Evolutionary conservation across 64 coral and sea anemone genomes (phyloP).

Genomic region (Porites lutea): DNA sequence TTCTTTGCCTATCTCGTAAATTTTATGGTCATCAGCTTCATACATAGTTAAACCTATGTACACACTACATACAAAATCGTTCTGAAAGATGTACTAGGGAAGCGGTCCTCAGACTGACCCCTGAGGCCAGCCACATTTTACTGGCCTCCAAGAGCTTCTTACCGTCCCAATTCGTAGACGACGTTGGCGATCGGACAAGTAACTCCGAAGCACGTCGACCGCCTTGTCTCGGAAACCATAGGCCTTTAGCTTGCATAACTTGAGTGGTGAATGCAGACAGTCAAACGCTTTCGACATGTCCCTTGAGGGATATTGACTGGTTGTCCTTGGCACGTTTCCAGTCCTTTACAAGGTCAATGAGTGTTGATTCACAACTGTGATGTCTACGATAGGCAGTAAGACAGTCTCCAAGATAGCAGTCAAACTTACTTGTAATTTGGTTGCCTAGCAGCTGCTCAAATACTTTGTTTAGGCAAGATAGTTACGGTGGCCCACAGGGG

Average conservation of each 20-base stretch:
- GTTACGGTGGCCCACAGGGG: no score
- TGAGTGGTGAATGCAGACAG: conserved; percentile 54
- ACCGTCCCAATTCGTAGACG: neutral
- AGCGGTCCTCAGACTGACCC: conserved; percentile 8
- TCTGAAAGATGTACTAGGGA: neutral
- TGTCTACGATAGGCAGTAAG: conserved; percentile 52
- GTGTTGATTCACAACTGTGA: conserved; percentile 54
- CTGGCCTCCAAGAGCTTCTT: conserved; percentile 16
- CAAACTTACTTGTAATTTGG: conserved; percentile 46
- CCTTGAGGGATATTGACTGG: conserved; percentile 45
- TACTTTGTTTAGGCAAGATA: conserved; percentile 7
- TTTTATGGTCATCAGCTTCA: neutral
- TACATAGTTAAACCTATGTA: neutral
- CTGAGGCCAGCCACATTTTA: neutral
- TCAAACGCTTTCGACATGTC: conserved; percentile 75
- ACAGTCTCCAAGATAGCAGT: conserved; percentile 13
- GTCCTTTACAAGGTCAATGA: conserved; percentile 46
- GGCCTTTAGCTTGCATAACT: conserved; percentile 66
- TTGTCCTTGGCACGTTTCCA: conserved; percentile 53
- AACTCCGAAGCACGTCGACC: conserved; percentile 39
- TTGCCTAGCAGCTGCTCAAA: conserved; percentile 54
- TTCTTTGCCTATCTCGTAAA: conserved; percentile 15
- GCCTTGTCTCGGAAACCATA: conserved; percentile 47
- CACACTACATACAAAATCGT: neutral
- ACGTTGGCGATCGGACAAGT: conserved; percentile 9